A percentile compares a stretch with the other conserved stretches of the same genome.
These are phyloP conservation scores for Cheilosia vernalis DNA, from an alignment of 2,888 invertebrate genomes.

Conservation along the genomic window DNA sequence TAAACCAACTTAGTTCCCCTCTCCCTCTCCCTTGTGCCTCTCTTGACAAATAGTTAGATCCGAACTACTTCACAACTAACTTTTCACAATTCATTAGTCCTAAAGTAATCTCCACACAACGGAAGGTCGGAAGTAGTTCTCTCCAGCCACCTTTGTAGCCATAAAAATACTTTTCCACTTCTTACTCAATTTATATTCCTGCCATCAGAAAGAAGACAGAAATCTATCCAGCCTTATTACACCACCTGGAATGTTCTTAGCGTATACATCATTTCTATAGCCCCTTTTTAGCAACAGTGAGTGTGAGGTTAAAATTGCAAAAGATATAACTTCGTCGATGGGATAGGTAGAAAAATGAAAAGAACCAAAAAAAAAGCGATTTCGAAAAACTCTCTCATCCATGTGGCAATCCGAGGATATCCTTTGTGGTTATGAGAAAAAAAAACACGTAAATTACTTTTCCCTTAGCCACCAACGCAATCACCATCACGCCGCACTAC, in stretches of 20 bases:
- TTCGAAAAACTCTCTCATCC: slow-evolving; percentile 44
- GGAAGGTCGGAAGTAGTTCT: slow-evolving; percentile 11
- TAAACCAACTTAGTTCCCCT: no score
- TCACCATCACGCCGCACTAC: slow-evolving; percentile 10
- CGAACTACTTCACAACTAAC: slow-evolving; percentile 17
- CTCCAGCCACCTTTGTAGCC: slow-evolving; percentile 14
- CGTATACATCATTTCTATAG: background rate
- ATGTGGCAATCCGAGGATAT: slow-evolving; percentile 61
- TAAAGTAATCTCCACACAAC: slow-evolving; percentile 43
- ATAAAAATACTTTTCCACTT: slow-evolving; percentile 53
- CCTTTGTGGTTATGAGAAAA: slow-evolving; percentile 45
- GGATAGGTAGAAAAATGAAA: background rate
- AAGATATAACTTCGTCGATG: slow-evolving; percentile 39
- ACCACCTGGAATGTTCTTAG: slow-evolving; percentile 8
- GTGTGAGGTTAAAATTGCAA: background rate
- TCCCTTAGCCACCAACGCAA: slow-evolving; percentile 6
- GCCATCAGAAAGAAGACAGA: slow-evolving; percentile 32
- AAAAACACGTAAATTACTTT: slow-evolving; percentile 51
- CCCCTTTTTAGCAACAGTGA: background rate
- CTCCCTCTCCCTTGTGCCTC: background rate
- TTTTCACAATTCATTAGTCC: slow-evolving; percentile 61
- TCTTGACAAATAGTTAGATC: slow-evolving; percentile 4
- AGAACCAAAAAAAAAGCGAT: slow-evolving; percentile 18
- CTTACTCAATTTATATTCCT: slow-evolving; percentile 35
- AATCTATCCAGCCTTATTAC: slow-evolving; percentile 37